Evolutionary conservation across 2,888 invertebrate species (phyloP), one percentile per base, ranked within the genome.

Genomic region (Agrochola litura): DNA sequence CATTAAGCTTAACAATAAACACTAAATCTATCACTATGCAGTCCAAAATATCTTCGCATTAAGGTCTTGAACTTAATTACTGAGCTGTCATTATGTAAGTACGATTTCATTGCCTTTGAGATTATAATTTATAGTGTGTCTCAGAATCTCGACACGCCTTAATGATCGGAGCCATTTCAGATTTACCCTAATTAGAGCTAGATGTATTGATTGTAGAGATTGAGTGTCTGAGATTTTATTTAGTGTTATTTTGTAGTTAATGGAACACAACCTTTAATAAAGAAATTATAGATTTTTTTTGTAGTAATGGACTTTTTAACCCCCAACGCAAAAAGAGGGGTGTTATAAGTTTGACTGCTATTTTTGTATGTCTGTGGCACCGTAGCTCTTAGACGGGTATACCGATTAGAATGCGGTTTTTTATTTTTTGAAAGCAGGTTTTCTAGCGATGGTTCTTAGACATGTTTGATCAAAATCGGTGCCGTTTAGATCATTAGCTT

Each of bases 141-240:
- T 78, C 22, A 52, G 52, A 75, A 76, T 71, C 75, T 82, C 71
- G 75, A 71, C 58, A 68, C 66, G 60, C 41, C 71, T 67, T 86
- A 83, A 79, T 84, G 79, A 83, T 76, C 75, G 22, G 8, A 65
- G 56, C 74, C 60, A 77, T 83, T 85, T 85, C 65, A 63, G 65
- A 81, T 70, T 70, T 81, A 77, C 66, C 73, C 66, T 73, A 64
- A 73, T 81, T 73, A 76, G 37, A 63, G 14, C n/a, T 60, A 64
- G 30, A 75, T 46, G 49, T 76, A 73, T 84, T 76, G 76, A 84
- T 84, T 76, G 16, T 30, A 60, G 41, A 60, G 49, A 68, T 78
- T 78, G 60, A 52, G 49, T 37, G 30, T 14, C 46, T 30, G 12
- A 2, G 46, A 16, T 41, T 56, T 56, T 77, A 16, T 76, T 75